Evolutionary conservation across 2,797 vertebrate genomes (phyloP).

Genomic region (Peromyscus aztecus): DNA sequence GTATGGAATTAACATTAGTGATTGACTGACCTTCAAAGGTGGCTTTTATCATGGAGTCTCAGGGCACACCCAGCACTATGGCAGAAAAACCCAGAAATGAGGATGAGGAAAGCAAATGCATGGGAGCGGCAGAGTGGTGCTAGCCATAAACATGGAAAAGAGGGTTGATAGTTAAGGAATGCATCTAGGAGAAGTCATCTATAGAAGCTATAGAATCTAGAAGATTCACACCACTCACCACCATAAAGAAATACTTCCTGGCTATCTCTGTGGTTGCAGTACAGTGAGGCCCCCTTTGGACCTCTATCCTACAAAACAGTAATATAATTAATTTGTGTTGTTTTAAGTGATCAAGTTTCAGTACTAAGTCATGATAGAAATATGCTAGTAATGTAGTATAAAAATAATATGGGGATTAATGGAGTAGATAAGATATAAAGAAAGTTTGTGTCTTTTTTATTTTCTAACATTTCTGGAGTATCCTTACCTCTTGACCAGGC

Average conservation of each 20-base stretch:
- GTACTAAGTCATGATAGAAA: not conserved
- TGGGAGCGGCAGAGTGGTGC: fast-evolving
- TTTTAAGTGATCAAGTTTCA: not conserved
- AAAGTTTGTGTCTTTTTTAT: not conserved
- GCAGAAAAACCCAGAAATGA: not conserved
- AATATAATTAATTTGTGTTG: not conserved
- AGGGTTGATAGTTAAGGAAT: not conserved
- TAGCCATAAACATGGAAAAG: not conserved
- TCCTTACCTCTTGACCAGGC: not conserved
- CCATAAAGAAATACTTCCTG: not conserved
- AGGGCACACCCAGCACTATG: fast-evolving
- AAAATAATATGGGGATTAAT: not conserved
- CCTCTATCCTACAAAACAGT: not conserved
- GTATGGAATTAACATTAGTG: not conserved
- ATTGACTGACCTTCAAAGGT: not conserved
- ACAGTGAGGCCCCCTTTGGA: not conserved
- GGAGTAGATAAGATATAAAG: not conserved
- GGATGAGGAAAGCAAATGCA: not conserved
- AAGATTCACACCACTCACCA: not conserved
- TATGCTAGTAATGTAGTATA: not conserved
- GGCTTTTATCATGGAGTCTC: not conserved
- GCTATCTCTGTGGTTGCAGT: not conserved
- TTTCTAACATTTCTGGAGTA: not conserved
- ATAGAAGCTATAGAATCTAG: not conserved
- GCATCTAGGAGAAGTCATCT: not conserved